Evolutionary conservation across 2,797 vertebrate species (phyloP).

Genomic region (Pseudochirops corinnae): DNA sequence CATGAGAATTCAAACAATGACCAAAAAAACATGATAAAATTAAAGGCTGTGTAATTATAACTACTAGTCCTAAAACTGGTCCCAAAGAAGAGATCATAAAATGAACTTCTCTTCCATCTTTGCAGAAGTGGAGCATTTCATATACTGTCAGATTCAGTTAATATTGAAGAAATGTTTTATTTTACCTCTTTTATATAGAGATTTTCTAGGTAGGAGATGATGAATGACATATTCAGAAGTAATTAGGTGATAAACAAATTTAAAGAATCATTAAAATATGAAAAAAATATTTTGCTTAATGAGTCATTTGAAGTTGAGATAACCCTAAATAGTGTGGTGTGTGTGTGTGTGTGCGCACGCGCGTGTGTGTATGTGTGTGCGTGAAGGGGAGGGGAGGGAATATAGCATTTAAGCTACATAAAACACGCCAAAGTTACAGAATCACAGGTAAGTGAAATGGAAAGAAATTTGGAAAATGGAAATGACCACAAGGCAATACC

Average conservation of each 20-base stretch:
- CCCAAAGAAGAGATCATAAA: neutral
- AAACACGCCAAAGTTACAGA: neutral
- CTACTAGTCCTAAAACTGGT: neutral
- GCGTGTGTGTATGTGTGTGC: too few species aligned
- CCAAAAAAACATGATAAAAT: neutral
- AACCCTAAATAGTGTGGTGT: neutral
- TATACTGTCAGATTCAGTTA: neutral
- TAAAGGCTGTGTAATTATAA: neutral
- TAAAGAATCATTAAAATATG: neutral
- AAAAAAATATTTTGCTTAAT: neutral
- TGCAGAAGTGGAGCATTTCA: neutral
- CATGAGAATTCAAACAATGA: neutral
- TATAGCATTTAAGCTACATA: neutral
- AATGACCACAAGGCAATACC: neutral
- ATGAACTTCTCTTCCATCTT: neutral
- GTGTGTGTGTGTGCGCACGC: too few species aligned
- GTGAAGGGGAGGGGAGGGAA: neutral
- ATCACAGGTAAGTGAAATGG: neutral
- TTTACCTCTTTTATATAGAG: neutral
- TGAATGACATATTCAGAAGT: neutral
- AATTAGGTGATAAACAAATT: neutral
- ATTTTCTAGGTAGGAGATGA: neutral
- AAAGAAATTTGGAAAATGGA: neutral
- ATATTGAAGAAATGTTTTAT: neutral
- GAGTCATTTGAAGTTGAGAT: neutral